Evolutionary conservation across 2,113 vertebrate species (phyloP).

Genomic region (Hydrochoerus hydrochaeris): DNA sequence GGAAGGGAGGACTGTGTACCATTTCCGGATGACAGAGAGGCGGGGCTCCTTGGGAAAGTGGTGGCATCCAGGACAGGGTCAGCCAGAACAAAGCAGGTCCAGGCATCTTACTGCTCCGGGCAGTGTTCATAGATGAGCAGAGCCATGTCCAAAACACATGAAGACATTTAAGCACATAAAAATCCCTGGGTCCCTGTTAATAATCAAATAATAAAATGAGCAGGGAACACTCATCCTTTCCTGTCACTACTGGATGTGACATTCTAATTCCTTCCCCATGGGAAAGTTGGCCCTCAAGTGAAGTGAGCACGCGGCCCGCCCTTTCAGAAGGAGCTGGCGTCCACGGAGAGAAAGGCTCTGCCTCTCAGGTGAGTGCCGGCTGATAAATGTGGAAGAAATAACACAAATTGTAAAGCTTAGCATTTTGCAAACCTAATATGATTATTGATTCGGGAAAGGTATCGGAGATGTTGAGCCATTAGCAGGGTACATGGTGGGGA

Average conservation of each 20-base stretch:
- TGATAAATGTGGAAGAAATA: background rate
- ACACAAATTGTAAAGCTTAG: background rate
- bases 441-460: background rate
- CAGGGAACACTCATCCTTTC: background rate
- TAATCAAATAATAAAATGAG: conserved; percentile 14
- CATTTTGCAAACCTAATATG: background rate
- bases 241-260: background rate
- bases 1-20: background rate
- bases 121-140: background rate
- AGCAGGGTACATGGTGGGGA: background rate
- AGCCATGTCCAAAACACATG: background rate
- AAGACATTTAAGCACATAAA: background rate
- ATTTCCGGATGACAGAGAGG: background rate
- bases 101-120: background rate
- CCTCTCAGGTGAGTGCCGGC: background rate
- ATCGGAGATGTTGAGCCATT: background rate
- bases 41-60: background rate
- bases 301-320: background rate
- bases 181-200: background rate
- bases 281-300: background rate
- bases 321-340: background rate
- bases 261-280: background rate
- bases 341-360: background rate
- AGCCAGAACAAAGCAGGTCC: background rate
- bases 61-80: background rate